Percentiles rank a stretch among this genome's conserved stretches.
These are phyloP conservation scores for Pica pica DNA, from an alignment of 2,113 vertebrate genomes.

Conservation along the genomic window DNA sequence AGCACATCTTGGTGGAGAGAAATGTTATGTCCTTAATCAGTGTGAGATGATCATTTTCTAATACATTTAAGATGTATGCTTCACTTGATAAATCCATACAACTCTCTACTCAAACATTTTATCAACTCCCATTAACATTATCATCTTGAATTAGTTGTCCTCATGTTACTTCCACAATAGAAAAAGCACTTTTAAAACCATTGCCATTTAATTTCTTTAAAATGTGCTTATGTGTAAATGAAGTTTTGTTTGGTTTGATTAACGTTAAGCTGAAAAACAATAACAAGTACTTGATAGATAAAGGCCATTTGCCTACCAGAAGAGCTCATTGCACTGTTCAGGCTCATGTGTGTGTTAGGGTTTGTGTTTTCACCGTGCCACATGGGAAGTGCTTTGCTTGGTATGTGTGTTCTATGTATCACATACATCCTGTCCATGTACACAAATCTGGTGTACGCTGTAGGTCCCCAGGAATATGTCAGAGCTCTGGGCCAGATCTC, in stretches of 20 bases:
- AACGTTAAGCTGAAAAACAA: background rate
- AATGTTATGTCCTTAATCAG: background rate
- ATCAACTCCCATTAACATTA: background rate
- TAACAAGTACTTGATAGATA: background rate
- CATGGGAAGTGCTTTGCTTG: background rate
- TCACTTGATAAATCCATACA: conserved; percentile 1
- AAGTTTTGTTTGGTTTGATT: accelerated
- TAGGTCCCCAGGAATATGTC: background rate
- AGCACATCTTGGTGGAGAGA: background rate
- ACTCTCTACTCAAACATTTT: background rate
- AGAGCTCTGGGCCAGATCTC: background rate
- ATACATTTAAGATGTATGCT: background rate
- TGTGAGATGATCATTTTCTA: background rate
- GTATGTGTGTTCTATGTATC: accelerated
- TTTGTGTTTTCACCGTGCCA: background rate
- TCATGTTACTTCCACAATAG: background rate
- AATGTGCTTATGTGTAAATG: background rate
- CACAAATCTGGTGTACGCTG: accelerated
- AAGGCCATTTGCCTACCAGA: background rate
- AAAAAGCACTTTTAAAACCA: background rate
- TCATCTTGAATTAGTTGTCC: background rate
- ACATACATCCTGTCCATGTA: background rate
- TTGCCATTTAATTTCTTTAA: background rate
- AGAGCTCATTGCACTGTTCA: background rate
- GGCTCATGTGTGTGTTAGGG: background rate